Evolutionary conservation across 2,797 vertebrate species (phyloP).

Genomic region (Diceros bicornis): DNA sequence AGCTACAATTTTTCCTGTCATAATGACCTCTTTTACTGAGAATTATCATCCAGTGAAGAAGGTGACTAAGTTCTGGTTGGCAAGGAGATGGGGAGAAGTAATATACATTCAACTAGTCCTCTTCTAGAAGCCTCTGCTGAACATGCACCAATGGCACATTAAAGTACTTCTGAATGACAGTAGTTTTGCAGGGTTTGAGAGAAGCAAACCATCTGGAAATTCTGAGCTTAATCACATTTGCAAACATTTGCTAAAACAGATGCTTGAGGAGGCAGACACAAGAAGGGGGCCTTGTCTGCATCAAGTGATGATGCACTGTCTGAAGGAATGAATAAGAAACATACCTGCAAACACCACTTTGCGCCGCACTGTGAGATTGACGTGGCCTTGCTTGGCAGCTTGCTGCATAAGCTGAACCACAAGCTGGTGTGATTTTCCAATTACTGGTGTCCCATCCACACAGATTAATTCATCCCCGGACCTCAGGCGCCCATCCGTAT

Average conservation of each 20-base stretch:
- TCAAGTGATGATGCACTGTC: background rate
- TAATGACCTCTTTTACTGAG: slow-evolving; percentile 46
- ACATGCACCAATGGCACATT: background rate
- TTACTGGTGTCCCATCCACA: slow-evolving; percentile 98
- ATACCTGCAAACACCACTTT: slow-evolving; percentile 96
- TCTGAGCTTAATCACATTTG: slow-evolving; percentile 79
- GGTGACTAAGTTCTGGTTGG: background rate
- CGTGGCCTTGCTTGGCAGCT: slow-evolving; percentile 98
- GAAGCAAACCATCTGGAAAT: slow-evolving; percentile 78
- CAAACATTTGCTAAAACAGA: slow-evolving; percentile 79
- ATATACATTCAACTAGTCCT: background rate
- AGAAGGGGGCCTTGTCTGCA: slow-evolving; percentile 37
- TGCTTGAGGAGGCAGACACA: slow-evolving; percentile 63
- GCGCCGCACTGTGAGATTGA: slow-evolving; percentile 98
- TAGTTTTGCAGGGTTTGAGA: slow-evolving; percentile 60
- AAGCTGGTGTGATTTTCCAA: slow-evolving; percentile 98
- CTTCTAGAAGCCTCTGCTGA: slow-evolving; percentile 54
- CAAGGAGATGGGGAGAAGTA: background rate
- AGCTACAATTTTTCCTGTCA: slow-evolving; percentile 56
- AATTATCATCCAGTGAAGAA: background rate
- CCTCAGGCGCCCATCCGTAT: slow-evolving; percentile 97
- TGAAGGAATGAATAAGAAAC: slow-evolving; percentile 72
- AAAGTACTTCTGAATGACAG: slow-evolving; percentile 71
- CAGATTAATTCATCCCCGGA: slow-evolving; percentile 98
- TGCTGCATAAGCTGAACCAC: slow-evolving; percentile 99